Conservation (phyloP, 2,888 invertebrate genomes). For the Listrodromus nycthemerus region DNA sequence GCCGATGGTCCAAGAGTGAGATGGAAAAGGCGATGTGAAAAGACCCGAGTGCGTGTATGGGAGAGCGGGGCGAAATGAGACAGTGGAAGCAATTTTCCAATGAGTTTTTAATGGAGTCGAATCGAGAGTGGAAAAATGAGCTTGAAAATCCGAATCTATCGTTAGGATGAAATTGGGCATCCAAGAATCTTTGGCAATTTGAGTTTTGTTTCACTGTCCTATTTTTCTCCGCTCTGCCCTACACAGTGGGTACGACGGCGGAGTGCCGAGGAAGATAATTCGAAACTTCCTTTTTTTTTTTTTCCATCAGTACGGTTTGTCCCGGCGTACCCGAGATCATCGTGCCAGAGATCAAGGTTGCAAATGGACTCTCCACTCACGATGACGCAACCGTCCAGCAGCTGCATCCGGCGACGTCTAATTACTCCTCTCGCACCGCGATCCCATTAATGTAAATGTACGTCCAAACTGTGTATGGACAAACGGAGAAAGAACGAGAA, state of each 20-base stretch:
- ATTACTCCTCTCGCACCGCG: slow-evolving; percentile 75
- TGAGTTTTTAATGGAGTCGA: too few species aligned
- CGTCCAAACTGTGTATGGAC: slow-evolving; percentile 5
- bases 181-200: too few species aligned
- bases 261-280: slow-evolving; percentile 20
- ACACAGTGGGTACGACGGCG: neutral
- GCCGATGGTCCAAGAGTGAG: neutral
- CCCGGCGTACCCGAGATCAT: slow-evolving; percentile 29
- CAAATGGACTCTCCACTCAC: slow-evolving; percentile 73
- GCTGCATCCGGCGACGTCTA: slow-evolving; percentile 83
- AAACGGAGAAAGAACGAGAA: slow-evolving; percentile 4
- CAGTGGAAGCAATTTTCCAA: too few species aligned
- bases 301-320: slow-evolving; percentile 15
- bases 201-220: too few species aligned
- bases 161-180: too few species aligned
- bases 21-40: neutral
- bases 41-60: neutral
- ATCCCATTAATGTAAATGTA: slow-evolving; percentile 22
- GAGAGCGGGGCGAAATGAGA: neutral
- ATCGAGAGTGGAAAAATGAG: neutral
- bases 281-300: slow-evolving; percentile 14
- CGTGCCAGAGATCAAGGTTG: slow-evolving; percentile 81
- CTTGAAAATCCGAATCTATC: too few species aligned
- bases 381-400: slow-evolving; percentile 82
- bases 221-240: too few species aligned